Base-by-base conservation (phyloP, 2,888 invertebrate species). In the Auanema sp. region DNA sequence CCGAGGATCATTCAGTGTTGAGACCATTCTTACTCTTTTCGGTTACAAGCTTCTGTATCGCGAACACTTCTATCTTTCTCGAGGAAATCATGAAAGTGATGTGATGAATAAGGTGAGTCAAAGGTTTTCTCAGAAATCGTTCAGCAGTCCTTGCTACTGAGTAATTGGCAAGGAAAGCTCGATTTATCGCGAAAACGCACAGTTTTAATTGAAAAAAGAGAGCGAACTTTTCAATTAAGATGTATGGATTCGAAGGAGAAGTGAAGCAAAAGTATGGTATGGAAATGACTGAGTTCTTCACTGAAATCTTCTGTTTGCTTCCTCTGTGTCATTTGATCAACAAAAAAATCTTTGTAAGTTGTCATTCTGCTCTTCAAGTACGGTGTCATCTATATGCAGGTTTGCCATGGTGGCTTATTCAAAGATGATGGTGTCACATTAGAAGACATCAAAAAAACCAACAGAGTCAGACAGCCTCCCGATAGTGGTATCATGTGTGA, bases 181-280 rank as follows among this genome's bases (percentile, higher is more conserved):
- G n/a, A n/a, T n/a, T n/a, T n/a, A n/a, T n/a, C n/a, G n/a, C n/a
- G n/a, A n/a, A n/a, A n/a, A n/a, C n/a, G n/a, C n/a, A n/a, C n/a
- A n/a, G n/a, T n/a, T n/a, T n/a, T n/a, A n/a, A n/a, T n/a, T n/a
- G n/a, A n/a, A n/a, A n/a, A n/a, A n/a, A n/a, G n/a, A n/a, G n/a
- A n/a, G n/a, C n/a, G n/a, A n/a, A n/a, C n/a, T n/a, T 8, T 10
- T 62, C 62, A 12, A 42, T 65, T 11, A 51, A 72, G 86, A 95
- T 98, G 92, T 99, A 99, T 85, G 98, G 98, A 1, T 98, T 98
- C 87, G 92, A 94, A 71, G 98, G 97, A 1, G 98, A 98, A 87
- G 97, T 98, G 0, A 92, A 92, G 80, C 90, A 92, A 6, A 98
- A 98, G 86, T 98, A 86, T 85, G 91, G 91, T 0, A 88, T 89